Evolutionary conservation across 2,797 vertebrate species (phyloP), one percentile per base, ranked within the genome.

Genomic region (Peromyscus eremicus): DNA sequence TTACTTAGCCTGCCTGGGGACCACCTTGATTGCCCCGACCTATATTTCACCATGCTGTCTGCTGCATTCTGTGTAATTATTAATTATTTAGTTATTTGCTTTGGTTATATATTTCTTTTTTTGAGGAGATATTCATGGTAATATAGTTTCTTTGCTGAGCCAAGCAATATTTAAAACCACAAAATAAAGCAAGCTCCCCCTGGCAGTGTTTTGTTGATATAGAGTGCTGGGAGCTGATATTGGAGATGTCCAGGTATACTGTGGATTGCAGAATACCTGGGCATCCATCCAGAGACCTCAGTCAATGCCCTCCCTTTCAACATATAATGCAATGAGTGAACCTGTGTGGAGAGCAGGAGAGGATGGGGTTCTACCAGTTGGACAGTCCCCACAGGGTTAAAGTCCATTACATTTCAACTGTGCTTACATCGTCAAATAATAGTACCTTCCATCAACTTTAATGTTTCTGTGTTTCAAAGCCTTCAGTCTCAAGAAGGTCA

Each of bases 401-500:
- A 34, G 27, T 62, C 73, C 2, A 7, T 77, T 55, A 81, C 32
- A 11, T 68, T 66, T 60, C 71, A 83, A 25, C 79, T 16, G 49
- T 25, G 64, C 49, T 37, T 29, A 76, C n/a, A 0, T 62, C 4
- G 0, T 55, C 91, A 85, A 43, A 62, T 88, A 70, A 85, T 14
- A 83, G 19, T 0, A 11, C 62, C 34, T 25, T 64, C 86, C 52
- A 57, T 52, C 70, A 89, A 29, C 76, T 73, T 46, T 85, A 29
- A 64, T 23, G 84, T 77, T 60, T 80, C 3, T 2, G 5, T 52
- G 60, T 92, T 95, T 77, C 71, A 71, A 73, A 91, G 46, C 62
- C 79, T 90, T 86, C 7, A 0, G 85, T 91, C 87, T 80, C 86
- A 62, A 75, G 81, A 94, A 96, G 93, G 93, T 34, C 46, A 37